These are phyloP conservation scores for Homarus gammarus DNA, from an alignment of 2,888 invertebrate genomes.

Conservation along the genomic window DNA sequence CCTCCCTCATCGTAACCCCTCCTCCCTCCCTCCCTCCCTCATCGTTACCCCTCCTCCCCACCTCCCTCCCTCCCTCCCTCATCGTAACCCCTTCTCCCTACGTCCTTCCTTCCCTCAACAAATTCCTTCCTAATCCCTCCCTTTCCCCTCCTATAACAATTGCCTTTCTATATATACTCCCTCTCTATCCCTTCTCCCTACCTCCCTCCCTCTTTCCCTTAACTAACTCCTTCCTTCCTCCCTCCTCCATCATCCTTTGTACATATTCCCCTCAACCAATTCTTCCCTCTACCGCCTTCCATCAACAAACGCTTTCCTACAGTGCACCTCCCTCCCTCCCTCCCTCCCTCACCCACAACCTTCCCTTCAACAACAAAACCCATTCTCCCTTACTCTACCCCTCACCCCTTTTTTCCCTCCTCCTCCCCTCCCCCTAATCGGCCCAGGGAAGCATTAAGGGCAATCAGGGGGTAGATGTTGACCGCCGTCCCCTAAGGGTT, in stretches of 20 bases:
- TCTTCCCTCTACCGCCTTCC: no score
- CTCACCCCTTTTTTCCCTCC: background rate
- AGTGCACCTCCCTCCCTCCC: background rate
- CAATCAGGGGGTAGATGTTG: constrained; percentile 22
- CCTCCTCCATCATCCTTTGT: background rate
- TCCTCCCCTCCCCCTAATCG: background rate
- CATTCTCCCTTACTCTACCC: background rate
- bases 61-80: background rate
- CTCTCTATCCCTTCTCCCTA: background rate
- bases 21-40: background rate
- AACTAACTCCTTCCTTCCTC: background rate
- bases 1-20: background rate
- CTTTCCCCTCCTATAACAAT: no score
- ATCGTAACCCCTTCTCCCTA: background rate
- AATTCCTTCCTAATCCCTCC: no score
- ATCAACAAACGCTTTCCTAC: background rate
- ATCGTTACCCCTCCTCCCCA: no score
- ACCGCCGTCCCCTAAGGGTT: background rate
- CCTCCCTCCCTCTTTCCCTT: background rate
- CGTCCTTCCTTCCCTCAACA: background rate
- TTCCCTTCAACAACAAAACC: background rate
- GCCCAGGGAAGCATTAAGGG: constrained; percentile 25
- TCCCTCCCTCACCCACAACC: background rate
- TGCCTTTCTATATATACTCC: no score
- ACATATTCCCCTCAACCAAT: no score